Evolutionary conservation across 1,140 invertebrate genomes (phyloP), one percentile per base, ranked within the genome.

Genomic region (Lordiphosa collinella): DNA sequence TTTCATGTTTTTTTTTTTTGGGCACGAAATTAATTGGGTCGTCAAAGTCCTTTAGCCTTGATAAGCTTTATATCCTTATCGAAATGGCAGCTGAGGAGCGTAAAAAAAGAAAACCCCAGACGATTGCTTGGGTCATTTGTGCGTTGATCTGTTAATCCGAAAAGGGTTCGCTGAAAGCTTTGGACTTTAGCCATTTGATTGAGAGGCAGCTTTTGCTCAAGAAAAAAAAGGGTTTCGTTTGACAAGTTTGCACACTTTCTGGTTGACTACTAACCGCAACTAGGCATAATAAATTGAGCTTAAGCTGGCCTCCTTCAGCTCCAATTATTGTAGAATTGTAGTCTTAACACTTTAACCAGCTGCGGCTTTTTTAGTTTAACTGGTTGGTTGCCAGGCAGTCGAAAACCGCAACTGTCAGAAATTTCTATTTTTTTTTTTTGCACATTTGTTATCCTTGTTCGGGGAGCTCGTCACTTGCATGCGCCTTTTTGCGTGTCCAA

Each of bases 401-500:
- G 18, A 41, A 37, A 32, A 29, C 18, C 40, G 40, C 55, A 48
- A 34, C 55, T 49, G 36, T 11, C 38, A 31, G 34, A 35, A 36
- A 40, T 35, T 35, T 35, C 34, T 34, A 62, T 53, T 53, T 62
- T 31, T 40, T 31, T 40, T 8, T 38, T 63, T 40, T 29, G 14
- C 64, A 58, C 41, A 43, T 22, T 53, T 43, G 62, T 62, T 43
- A 56, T 62, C 37, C 69, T 74, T 47, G 59, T 53, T 49, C 50
- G 46, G 43, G 41, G 36, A 68, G 35, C 64, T 68, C 65, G 71
- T 71, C 76, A 82, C 66, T 80, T 75, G 57, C 66, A 76, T 80
- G 54, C 70, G 76, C 76, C 76, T 71, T 80, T 80, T 80, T 80
- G 76, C 76, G 66, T 82, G 59, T 64, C 53, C 76, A 80, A 80